Conservation (phyloP, 1,140 invertebrate genomes). For the Drosophila parvula region DNA sequence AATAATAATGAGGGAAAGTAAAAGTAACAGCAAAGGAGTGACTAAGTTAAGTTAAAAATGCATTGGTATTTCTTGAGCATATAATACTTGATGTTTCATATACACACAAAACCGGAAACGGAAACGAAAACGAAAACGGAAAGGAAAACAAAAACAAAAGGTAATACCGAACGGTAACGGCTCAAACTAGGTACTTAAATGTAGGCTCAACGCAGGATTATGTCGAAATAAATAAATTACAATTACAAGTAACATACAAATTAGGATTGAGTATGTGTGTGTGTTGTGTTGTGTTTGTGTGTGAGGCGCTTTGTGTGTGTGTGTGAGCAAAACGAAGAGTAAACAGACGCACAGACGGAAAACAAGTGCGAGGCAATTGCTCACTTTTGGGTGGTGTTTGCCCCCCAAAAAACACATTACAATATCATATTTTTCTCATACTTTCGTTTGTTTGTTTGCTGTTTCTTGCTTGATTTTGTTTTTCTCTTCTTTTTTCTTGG, state of each 20-base stretch:
- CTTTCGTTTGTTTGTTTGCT: slow-evolving; percentile 35
- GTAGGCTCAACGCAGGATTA: slow-evolving; percentile 21
- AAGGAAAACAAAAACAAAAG: slow-evolving; percentile 27
- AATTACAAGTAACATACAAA: slow-evolving; percentile 75
- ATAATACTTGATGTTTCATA: slow-evolving; percentile 70
- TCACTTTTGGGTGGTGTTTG: slow-evolving; percentile 26
- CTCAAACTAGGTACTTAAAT: slow-evolving; percentile 30
- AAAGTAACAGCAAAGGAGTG: slow-evolving; percentile 23
- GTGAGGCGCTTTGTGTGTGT: slow-evolving; percentile 19
- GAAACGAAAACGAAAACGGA: slow-evolving; percentile 28
- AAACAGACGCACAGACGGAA: slow-evolving; percentile 65
- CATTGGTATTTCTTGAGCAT: slow-evolving; percentile 71
- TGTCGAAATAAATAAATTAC: slow-evolving; percentile 72
- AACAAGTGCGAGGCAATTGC: slow-evolving; percentile 69
- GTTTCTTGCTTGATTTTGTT: slow-evolving; percentile 32
- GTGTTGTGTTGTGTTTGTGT: slow-evolving; percentile 21
- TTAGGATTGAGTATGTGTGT: slow-evolving; percentile 69
- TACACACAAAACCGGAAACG: slow-evolving; percentile 40
- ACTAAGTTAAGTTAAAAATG: slow-evolving; percentile 66
- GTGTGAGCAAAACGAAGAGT: slow-evolving; percentile 59
- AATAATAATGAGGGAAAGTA: slow-evolving; percentile 7
- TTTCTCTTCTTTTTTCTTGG: slow-evolving; percentile 47
- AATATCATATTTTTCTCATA: slow-evolving; percentile 61
- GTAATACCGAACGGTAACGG: slow-evolving; percentile 19
- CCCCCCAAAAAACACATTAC: slow-evolving; percentile 48